Conservation (phyloP, 2,888 invertebrate species). For the Meteorus colon region DNA sequence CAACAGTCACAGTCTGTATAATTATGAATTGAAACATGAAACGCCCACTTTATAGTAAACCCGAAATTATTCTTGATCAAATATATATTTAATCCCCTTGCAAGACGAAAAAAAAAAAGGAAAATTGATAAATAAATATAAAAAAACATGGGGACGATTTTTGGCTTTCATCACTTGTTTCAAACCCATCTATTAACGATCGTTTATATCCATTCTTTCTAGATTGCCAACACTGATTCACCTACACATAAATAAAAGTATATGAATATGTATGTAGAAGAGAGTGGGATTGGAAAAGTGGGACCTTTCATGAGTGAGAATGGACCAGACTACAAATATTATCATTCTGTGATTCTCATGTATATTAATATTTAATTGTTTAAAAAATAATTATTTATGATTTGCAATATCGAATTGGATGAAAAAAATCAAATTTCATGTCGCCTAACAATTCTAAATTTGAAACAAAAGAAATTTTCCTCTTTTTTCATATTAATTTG, state of each 20-base stretch:
- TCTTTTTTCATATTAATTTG: no score
- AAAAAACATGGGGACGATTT: not conserved
- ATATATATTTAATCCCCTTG: conserved; percentile 5
- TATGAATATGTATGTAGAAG: not conserved
- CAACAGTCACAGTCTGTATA: not conserved
- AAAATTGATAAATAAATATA: not conserved
- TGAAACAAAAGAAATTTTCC: no score
- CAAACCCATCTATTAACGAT: conserved; percentile 22
- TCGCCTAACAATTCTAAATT: no score
- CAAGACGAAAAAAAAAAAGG: not conserved
- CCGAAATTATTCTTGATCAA: not conserved
- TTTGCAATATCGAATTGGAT: no score
- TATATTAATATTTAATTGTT: no score
- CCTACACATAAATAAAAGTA: not conserved
- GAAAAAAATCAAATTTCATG: no score
- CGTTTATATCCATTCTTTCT: conserved; percentile 8
- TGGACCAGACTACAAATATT: no score
- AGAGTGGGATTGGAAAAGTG: no score
- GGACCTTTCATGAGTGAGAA: no score
- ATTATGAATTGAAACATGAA: conserved; percentile 3
- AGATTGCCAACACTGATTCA: conserved; percentile 11
- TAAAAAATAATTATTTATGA: no score
- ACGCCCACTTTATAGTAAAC: not conserved
- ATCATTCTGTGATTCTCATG: no score
- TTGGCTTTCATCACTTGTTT: conserved; percentile 11